Conservation (phyloP, 2,113 vertebrate species). For the Coptodon rendalli region DNA sequence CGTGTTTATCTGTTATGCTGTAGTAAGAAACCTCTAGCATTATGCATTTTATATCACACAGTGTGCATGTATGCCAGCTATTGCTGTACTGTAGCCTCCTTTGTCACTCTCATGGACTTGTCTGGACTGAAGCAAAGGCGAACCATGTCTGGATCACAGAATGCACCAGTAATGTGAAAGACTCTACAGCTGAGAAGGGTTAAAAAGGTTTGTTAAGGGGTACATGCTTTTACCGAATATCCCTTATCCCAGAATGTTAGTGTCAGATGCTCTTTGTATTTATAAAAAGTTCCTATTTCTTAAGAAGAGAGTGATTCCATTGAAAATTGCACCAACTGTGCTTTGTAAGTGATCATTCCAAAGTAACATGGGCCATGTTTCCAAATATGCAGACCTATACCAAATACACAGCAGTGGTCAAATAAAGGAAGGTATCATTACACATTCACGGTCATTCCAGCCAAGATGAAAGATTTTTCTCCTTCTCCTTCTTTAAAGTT, state of each 20-base stretch:
- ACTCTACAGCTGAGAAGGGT: neutral
- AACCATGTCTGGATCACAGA: neutral
- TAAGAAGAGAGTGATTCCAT: neutral
- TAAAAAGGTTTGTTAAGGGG: neutral
- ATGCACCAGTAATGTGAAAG: neutral
- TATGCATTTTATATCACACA: neutral
- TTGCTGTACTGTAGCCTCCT: neutral
- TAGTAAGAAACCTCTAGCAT: neutral
- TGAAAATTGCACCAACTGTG: neutral
- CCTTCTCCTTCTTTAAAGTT: neutral
- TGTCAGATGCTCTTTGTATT: neutral
- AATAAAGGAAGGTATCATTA: neutral
- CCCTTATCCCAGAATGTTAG: neutral
- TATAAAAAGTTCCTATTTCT: neutral
- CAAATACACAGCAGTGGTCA: neutral
- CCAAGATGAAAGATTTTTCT: conserved; percentile 3
- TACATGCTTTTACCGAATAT: neutral
- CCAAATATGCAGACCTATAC: neutral
- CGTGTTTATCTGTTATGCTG: neutral
- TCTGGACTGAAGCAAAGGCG: neutral
- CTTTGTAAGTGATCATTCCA: neutral
- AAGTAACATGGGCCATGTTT: neutral
- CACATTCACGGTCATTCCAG: neutral
- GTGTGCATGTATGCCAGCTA: neutral
- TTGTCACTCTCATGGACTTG: neutral